These are phyloP conservation scores for Leptothorax acervorum DNA, from an alignment of 2,888 invertebrate genomes.

Conservation along the genomic window DNA sequence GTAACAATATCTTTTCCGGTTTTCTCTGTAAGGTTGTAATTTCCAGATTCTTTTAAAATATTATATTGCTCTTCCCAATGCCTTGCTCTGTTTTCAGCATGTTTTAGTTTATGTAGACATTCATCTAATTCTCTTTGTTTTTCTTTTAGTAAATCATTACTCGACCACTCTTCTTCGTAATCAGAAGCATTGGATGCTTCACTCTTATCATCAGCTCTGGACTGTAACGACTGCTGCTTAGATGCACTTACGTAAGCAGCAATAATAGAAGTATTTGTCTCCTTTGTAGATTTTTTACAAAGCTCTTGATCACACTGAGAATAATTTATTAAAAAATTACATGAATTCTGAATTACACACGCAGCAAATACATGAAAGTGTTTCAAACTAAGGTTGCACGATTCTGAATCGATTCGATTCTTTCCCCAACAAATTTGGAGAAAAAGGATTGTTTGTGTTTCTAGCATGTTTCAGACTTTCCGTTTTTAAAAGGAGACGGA, in stretches of 20 bases:
- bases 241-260: neutral
- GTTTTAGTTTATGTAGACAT: neutral
- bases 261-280: neutral
- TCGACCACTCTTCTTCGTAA: neutral
- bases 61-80: neutral
- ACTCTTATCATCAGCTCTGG: neutral
- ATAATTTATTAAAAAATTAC: neutral
- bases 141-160: neutral
- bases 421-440: neutral
- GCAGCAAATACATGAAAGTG: neutral
- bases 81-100: slow-evolving; percentile 4
- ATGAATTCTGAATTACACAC: neutral
- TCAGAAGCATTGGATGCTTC: neutral
- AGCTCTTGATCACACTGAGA: neutral
- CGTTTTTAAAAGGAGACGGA: no score
- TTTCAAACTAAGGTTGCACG: slow-evolving; percentile 2
- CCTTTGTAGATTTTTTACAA: slow-evolving; percentile 11
- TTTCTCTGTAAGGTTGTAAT: neutral
- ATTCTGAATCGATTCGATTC: neutral
- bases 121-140: neutral
- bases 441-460: neutral
- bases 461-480: neutral
- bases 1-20: neutral
- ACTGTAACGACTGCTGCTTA: neutral
- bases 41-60: neutral